Conservation (phyloP, 2,797 vertebrate species). For the Argentina silus region DNA sequence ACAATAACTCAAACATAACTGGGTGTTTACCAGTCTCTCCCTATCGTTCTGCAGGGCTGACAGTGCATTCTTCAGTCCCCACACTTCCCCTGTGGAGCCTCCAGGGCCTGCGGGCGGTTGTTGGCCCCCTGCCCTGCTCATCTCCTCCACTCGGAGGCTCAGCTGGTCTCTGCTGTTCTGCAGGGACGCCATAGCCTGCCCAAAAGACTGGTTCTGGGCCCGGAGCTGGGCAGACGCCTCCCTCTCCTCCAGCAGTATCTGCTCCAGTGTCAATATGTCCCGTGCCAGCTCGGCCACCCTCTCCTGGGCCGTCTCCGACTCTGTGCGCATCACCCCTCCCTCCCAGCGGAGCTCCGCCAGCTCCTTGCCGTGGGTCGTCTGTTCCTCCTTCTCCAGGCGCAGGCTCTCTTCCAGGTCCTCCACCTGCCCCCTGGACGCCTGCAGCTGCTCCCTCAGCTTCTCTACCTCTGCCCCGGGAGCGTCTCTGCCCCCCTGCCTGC, state of each 20-base stretch:
- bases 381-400: conserved; percentile 71
- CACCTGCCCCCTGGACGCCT: conserved; percentile 74
- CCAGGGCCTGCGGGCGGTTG: conserved; percentile 52
- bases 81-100: conserved; percentile 78
- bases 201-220: conserved; percentile 88
- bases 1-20: neutral
- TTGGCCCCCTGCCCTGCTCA: conserved; percentile 54
- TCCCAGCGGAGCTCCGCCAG: conserved; percentile 88
- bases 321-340: conserved; percentile 91
- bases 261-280: conserved; percentile 90
- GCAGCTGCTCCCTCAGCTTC: conserved; percentile 79
- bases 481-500: conserved; percentile 39
- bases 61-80: conserved; percentile 90
- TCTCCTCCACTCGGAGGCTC: conserved; percentile 80
- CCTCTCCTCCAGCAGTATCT: conserved; percentile 83
- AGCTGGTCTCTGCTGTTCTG: conserved; percentile 88
- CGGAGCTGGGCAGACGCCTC: conserved; percentile 81
- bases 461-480: conserved; percentile 77
- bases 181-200: conserved; percentile 90
- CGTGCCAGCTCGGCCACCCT: conserved; percentile 93
- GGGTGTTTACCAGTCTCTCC: conserved; percentile 87
- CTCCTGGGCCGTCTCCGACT: conserved; percentile 94
- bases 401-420: conserved; percentile 73
- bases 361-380: conserved; percentile 79
- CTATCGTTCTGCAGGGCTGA: conserved; percentile 92